Percentiles rank a stretch among this genome's conserved stretches.
Evolutionary conservation across 2,113 vertebrate species (phyloP).

Genomic region (Pangasianodon gigas): DNA sequence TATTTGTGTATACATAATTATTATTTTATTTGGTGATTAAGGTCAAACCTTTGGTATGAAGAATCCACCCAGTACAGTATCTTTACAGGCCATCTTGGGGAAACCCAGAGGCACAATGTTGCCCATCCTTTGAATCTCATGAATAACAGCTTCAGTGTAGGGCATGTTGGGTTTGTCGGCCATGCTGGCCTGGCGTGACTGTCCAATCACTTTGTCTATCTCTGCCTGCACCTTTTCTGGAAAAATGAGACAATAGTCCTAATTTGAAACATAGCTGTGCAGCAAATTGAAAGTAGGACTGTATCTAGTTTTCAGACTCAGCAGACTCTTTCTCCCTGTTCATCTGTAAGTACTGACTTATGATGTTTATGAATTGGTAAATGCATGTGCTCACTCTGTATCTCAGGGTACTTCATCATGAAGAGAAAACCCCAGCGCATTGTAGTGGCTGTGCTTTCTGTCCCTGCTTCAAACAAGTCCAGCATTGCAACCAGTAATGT

Average conservation of each 20-base stretch:
- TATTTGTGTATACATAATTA: not conserved
- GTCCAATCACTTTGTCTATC: constrained; percentile 60
- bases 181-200: constrained; percentile 53
- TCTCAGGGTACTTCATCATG: constrained; percentile 69
- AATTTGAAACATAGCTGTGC: not conserved
- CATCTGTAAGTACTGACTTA: not conserved
- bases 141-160: constrained; percentile 74
- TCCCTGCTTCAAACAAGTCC: constrained; percentile 74
- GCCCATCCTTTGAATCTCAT: constrained; percentile 73
- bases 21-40: not conserved
- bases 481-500: constrained; percentile 52
- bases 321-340: not conserved
- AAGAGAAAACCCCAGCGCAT: constrained; percentile 74
- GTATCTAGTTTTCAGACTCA: not conserved
- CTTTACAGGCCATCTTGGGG: constrained; percentile 52
- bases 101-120: constrained; percentile 65
- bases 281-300: not conserved
- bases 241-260: not conserved
- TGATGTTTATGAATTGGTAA: not conserved
- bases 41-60: constrained; percentile 69
- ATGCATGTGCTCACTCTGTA: constrained; percentile 67
- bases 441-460: constrained; percentile 72
- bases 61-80: constrained; percentile 63
- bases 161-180: constrained; percentile 67
- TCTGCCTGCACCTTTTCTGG: constrained; percentile 60